Evolutionary conservation across 1,140 invertebrate species (phyloP), one percentile per base, ranked within the genome.

Genomic region (Drosophila subpulchrella): DNA sequence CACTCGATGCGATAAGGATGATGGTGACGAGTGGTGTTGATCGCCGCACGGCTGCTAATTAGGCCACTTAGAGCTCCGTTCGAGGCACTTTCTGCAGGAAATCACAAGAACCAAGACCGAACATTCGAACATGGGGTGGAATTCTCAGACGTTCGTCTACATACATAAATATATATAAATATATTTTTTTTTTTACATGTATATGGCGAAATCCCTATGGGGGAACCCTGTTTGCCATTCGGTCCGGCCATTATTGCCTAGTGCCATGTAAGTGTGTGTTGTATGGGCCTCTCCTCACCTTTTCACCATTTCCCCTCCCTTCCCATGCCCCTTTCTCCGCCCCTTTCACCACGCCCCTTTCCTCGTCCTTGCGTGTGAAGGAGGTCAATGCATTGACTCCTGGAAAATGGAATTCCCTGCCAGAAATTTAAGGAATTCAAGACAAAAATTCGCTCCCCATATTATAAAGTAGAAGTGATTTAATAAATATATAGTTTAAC

Each of bases 11-110:
- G 36, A 60, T 42, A 46, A 56, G 42, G 38, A 60, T 51, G 66
- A 57, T 70, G 72, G 71, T 72, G 81, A 80, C 78, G 78, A 86
- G 83, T 86, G 83, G 83, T 88, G 83, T 88, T 88, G 83, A 88
- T 88, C 83, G 83, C 79, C 73, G 83, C 83, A 88, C 83, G 83
- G 83, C 72, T 82, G 83, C 83, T 88, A 88, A 88, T 88, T 88
- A 88, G 83, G 83, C 83, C 83, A 88, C 83, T 88, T 88, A 88
- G 83, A 88, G 83, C 59, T 63, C 47, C 62, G 75, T 74, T 58
- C 44, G 38, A 50, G 57, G 78, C 77, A 81, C 81, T 75, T 85
- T 85, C 78, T 75, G 54, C 81, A 83, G 81, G 81, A 83, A 83
- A 84, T 84, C 76, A 66, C 71, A 82, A 77, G 75, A 66, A 78